Conservation (phyloP, 2,888 invertebrate genomes). For the Tineola bisselliella region DNA sequence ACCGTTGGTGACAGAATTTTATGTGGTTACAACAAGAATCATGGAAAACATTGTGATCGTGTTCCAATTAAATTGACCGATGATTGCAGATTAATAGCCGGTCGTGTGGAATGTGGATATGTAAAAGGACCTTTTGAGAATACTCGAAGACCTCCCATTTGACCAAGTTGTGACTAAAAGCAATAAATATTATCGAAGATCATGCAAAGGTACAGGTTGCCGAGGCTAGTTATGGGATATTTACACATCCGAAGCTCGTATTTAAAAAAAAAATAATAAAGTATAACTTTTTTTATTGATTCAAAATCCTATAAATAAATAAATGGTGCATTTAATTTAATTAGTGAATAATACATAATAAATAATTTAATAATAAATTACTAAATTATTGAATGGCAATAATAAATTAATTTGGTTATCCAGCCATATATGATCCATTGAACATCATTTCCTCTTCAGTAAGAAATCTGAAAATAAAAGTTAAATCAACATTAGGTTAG, state of each 20-base stretch:
- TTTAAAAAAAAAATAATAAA: too few species aligned
- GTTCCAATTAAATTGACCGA: slow-evolving; percentile 23
- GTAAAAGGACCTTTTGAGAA: slow-evolving; percentile 31
- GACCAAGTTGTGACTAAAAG: slow-evolving; percentile 13
- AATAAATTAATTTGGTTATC: background rate
- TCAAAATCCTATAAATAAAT: too few species aligned
- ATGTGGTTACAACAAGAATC: slow-evolving; percentile 44
- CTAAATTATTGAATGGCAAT: too few species aligned
- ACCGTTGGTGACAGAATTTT: slow-evolving; percentile 38
- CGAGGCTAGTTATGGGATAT: background rate
- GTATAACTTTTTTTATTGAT: too few species aligned
- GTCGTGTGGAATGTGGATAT: slow-evolving; percentile 50
- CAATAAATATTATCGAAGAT: background rate
- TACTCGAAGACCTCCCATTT: slow-evolving; percentile 25
- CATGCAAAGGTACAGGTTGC: background rate
- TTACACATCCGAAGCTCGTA: too few species aligned
- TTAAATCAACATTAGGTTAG: background rate
- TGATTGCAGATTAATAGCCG: slow-evolving; percentile 38
- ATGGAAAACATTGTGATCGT: slow-evolving; percentile 26
- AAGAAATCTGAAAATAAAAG: slow-evolving; percentile 5
- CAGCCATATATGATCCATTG: slow-evolving; percentile 6
- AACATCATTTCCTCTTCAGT: slow-evolving; percentile 12
- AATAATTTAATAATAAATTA: too few species aligned
- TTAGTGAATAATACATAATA: too few species aligned
- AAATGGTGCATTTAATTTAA: too few species aligned